phyloP scores from a whole-genome alignment of 2,888 invertebrate genomes.

The Rhingia rostrata region DNA sequence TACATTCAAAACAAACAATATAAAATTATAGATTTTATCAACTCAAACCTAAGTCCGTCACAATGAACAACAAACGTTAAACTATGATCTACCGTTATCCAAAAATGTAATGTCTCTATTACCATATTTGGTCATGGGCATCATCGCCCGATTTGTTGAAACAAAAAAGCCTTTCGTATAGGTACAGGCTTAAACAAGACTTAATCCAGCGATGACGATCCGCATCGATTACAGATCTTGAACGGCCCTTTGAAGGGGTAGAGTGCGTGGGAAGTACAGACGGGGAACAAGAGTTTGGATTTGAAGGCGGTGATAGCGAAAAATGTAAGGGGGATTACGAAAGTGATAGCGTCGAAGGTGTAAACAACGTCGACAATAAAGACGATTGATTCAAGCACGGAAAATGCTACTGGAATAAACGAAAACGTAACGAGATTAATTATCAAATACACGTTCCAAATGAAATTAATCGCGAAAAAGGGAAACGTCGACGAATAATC shows the following conservation, averaged over 20 bases:
- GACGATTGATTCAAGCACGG: constrained; percentile 16
- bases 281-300: constrained; percentile 1
- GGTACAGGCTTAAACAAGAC: constrained; percentile 30
- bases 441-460: constrained; percentile 28
- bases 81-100: too few species aligned
- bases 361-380: background rate
- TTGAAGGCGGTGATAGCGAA: constrained; percentile 6
- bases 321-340: constrained; percentile 14
- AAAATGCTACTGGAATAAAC: constrained; percentile 4
- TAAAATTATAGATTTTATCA: too few species aligned
- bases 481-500: constrained; percentile 41
- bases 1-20: too few species aligned
- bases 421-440: constrained; percentile 33
- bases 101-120: too few species aligned
- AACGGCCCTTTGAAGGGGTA: background rate
- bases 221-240: background rate
- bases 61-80: too few species aligned
- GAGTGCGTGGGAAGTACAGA: constrained; percentile 1
- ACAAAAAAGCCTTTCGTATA: constrained; percentile 22
- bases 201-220: constrained; percentile 15
- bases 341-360: background rate
- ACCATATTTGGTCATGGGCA: too few species aligned
- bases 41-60: too few species aligned
- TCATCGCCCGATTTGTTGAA: too few species aligned
- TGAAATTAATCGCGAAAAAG: constrained; percentile 36